Conservation (phyloP, 2,113 vertebrate genomes). For the Ictalurus furcatus region DNA sequence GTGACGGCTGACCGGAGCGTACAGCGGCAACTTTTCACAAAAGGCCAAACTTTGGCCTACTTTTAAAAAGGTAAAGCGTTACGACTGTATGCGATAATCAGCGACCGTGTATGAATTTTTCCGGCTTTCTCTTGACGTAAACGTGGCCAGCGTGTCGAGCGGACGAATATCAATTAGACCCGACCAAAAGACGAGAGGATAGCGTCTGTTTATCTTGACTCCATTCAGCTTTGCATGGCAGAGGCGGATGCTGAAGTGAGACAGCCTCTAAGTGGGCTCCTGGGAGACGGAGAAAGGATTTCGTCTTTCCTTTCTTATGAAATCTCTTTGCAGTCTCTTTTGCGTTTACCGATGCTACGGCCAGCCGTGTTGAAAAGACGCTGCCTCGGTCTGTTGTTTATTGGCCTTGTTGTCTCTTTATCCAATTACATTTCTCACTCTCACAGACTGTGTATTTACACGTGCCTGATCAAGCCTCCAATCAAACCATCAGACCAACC, state of each 20-base stretch:
- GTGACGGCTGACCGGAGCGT: background rate
- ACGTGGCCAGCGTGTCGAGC: slow-evolving; percentile 43
- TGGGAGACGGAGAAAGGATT: slow-evolving; percentile 55
- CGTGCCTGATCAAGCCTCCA: background rate
- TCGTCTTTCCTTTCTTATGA: slow-evolving; percentile 44
- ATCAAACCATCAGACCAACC: slow-evolving; percentile 1
- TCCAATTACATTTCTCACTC: background rate
- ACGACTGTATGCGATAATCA: slow-evolving; percentile 4
- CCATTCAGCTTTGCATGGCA: slow-evolving; percentile 60
- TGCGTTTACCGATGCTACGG: background rate
- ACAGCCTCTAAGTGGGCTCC: slow-evolving; percentile 61
- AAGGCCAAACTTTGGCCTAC: background rate
- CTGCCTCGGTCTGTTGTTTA: background rate
- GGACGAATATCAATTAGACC: slow-evolving; percentile 67
- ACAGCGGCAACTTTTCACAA: background rate
- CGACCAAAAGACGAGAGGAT: slow-evolving; percentile 67
- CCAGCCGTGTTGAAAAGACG: background rate
- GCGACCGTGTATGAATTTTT: slow-evolving; percentile 18
- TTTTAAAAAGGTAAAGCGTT: background rate
- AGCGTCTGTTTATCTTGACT: slow-evolving; percentile 56
- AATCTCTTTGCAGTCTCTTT: slow-evolving; percentile 28
- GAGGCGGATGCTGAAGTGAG: slow-evolving; percentile 58
- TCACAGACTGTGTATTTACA: slow-evolving; percentile 7
- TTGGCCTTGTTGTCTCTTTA: background rate
- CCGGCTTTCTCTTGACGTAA: background rate